A percentile compares a stretch with the other conserved stretches of the same genome.
Conservation (phyloP, 1,140 invertebrate genomes). For the Ptiloglossa arizonensis region DNA sequence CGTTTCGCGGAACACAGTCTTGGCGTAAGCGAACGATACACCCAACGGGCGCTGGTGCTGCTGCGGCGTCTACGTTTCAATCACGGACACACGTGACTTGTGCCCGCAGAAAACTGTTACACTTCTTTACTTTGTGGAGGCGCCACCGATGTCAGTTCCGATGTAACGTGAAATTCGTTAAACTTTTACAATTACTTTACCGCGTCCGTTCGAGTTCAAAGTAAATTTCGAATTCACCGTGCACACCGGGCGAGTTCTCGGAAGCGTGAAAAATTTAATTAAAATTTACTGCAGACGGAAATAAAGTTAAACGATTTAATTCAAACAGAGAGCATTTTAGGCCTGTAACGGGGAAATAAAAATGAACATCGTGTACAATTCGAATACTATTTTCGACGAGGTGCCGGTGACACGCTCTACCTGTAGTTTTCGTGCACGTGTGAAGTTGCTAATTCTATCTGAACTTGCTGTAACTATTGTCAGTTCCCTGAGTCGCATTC, state of each 20-base stretch:
- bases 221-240: slow-evolving; percentile 13
- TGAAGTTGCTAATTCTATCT: background rate
- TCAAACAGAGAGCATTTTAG: background rate
- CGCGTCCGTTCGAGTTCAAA: background rate
- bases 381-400: background rate
- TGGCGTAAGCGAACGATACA: background rate
- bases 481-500: background rate
- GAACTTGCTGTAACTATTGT: too few species aligned
- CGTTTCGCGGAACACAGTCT: background rate
- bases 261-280: slow-evolving; percentile 30
- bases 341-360: background rate
- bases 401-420: background rate
- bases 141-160: background rate
- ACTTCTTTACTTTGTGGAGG: background rate
- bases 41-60: too few species aligned
- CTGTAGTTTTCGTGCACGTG: background rate
- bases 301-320: slow-evolving; percentile 27
- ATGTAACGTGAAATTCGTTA: slow-evolving; percentile 23
- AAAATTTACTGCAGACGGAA: slow-evolving; percentile 17
- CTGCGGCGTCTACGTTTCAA: background rate
- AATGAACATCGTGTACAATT: background rate
- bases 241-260: background rate
- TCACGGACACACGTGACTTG: background rate
- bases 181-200: slow-evolving; percentile 35
- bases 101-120: background rate